Percentiles rank a stretch among this genome's conserved stretches.
Conservation (phyloP, 1,140 invertebrate genomes). For the Whitmania pigra region DNA sequence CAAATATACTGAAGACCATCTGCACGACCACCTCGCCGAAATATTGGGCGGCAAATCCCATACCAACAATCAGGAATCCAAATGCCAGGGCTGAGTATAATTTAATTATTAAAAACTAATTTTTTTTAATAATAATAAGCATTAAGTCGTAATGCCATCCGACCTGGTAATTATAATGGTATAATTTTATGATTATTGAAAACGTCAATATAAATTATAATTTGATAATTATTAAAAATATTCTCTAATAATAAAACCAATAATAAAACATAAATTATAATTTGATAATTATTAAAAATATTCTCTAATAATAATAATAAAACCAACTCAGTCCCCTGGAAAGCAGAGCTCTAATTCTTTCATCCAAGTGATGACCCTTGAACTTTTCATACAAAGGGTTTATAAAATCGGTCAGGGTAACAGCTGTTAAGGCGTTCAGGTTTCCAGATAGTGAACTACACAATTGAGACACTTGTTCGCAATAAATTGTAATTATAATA, state of each 20-base stretch:
- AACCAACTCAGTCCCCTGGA: constrained; percentile 47
- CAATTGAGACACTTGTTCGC: constrained; percentile 13
- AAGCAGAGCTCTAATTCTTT: constrained; percentile 55
- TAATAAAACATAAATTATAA: background rate
- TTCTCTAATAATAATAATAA: background rate
- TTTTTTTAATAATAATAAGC: background rate
- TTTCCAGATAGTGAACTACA: constrained; percentile 75
- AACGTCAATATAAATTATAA: background rate
- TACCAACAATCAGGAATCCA: constrained; percentile 32
- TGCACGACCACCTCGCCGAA: constrained; percentile 32
- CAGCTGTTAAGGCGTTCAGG: constrained; percentile 74
- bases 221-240: too few relatives aligned
- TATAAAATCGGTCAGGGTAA: constrained; percentile 71
- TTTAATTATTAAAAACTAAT: background rate
- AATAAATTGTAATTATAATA: background rate
- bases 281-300: too few relatives aligned
- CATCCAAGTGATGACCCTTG: constrained; percentile 52
- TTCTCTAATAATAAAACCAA: background rate
- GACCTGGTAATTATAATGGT: too few relatives aligned
- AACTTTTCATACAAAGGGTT: constrained; percentile 48
- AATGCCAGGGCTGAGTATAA: constrained; percentile 27
- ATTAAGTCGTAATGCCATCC: too few relatives aligned
- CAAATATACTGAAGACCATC: constrained; percentile 35
- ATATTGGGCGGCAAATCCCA: constrained; percentile 32
- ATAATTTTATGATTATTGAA: too few relatives aligned